Percentiles rank a stretch among this genome's conserved stretches.
These are phyloP conservation scores for Rynchops niger DNA, from an alignment of 2,113 vertebrate species.

Conservation along the genomic window DNA sequence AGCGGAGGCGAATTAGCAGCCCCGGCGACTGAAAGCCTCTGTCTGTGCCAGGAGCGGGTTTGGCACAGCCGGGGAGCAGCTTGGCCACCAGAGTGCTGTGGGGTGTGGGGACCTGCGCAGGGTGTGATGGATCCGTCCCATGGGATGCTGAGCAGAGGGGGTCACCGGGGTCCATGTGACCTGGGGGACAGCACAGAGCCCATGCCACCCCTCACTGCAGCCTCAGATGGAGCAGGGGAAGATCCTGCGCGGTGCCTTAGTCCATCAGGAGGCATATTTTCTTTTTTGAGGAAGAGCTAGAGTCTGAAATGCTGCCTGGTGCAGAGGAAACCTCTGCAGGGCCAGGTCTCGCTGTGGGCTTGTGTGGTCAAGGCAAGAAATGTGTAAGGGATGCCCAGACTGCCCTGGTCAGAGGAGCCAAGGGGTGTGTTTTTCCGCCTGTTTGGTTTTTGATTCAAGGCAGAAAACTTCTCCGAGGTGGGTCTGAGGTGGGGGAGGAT, in stretches of 20 bases:
- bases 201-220: neutral
- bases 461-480: neutral
- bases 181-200: neutral
- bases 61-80: accelerated
- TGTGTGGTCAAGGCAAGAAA: neutral
- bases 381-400: neutral
- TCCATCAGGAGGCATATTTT: neutral
- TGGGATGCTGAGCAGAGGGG: neutral
- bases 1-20: neutral
- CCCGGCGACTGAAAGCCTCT: neutral
- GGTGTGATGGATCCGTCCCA: accelerated
- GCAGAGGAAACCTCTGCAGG: neutral
- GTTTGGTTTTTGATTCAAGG: neutral
- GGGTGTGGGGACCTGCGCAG: neutral
- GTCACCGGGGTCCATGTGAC: accelerated
- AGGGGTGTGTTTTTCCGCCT: neutral
- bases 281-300: neutral
- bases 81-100: accelerated
- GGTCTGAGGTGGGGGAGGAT: neutral
- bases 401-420: neutral
- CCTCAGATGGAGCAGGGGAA: neutral
- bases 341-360: neutral
- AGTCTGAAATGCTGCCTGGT: neutral
- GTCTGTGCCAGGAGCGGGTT: neutral
- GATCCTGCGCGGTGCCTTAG: neutral